These are phyloP conservation scores for Microcaecilia unicolor DNA, from an alignment of 2,797 vertebrate species.

Conservation along the genomic window DNA sequence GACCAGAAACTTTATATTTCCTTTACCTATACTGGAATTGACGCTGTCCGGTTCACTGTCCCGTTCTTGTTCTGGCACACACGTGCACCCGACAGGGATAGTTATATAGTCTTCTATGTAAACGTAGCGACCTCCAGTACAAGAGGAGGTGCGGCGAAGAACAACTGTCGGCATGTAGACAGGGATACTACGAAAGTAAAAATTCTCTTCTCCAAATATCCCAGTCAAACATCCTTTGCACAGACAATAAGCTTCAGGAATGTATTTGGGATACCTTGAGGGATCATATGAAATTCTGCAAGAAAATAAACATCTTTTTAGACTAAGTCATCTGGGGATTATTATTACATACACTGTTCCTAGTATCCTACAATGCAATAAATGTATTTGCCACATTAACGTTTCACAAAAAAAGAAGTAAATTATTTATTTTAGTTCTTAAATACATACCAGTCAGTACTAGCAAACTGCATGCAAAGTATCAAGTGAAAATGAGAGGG, in stretches of 20 bases:
- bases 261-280: conserved; percentile 71
- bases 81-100: conserved; percentile 84
- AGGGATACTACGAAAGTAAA: conserved; percentile 68
- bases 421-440: too few species aligned
- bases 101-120: conserved; percentile 80
- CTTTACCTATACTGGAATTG: conserved; percentile 55
- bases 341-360: not conserved
- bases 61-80: conserved; percentile 58
- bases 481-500: too few species aligned
- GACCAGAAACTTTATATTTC: conserved; percentile 40
- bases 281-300: conserved; percentile 77
- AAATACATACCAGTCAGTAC: too few species aligned
- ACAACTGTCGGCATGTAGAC: conserved; percentile 80
- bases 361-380: not conserved
- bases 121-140: conserved; percentile 66
- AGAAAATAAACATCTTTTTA: not conserved
- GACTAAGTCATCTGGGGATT: not conserved
- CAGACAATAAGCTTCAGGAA: conserved; percentile 88
- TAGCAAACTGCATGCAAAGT: too few species aligned
- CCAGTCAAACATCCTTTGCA: conserved; percentile 81
- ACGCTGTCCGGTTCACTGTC: conserved; percentile 28
- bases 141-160: conserved; percentile 66
- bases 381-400: too few species aligned
- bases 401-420: too few species aligned
- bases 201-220: conserved; percentile 60